These are phyloP conservation scores for Argentina silus DNA, from an alignment of 2,797 vertebrate genomes.

Conservation along the genomic window DNA sequence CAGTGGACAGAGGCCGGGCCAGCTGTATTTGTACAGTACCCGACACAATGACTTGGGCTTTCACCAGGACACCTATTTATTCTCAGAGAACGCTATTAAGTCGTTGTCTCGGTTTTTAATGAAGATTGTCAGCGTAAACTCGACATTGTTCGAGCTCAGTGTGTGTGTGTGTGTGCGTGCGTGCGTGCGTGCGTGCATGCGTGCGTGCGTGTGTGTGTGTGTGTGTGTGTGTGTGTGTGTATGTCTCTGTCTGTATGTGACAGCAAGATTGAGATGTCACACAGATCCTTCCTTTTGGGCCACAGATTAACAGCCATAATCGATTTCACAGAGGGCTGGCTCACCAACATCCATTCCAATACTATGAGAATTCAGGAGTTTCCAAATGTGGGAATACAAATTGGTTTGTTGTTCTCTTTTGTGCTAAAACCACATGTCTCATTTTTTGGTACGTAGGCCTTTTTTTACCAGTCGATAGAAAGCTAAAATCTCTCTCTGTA, in stretches of 20 bases:
- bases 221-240: not conserved
- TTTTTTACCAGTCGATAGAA: not conserved
- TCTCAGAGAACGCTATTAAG: not conserved
- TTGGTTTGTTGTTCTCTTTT: not conserved
- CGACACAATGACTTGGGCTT: not conserved
- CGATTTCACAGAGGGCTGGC: constrained; percentile 1
- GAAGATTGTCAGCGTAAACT: not conserved
- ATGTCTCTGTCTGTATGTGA: not conserved
- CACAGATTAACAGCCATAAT: not conserved
- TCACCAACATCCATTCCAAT: not conserved
- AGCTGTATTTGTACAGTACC: not conserved
- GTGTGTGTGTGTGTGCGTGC: not conserved
- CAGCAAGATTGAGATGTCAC: constrained; percentile 6
- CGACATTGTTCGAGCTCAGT: not conserved
- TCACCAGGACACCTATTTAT: not conserved
- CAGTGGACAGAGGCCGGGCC: too few species aligned
- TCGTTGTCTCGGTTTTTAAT: not conserved
- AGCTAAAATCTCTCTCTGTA: not conserved
- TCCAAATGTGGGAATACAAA: not conserved
- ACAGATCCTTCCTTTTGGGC: not conserved
- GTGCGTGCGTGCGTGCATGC: not conserved
- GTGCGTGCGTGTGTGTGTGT: too few species aligned
- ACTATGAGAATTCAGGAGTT: not conserved
- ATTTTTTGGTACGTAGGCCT: not conserved
- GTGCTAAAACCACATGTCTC: too few species aligned